Evolutionary conservation across 2,888 invertebrate genomes (phyloP).

Genomic region (Ryuthela nishihirai): DNA sequence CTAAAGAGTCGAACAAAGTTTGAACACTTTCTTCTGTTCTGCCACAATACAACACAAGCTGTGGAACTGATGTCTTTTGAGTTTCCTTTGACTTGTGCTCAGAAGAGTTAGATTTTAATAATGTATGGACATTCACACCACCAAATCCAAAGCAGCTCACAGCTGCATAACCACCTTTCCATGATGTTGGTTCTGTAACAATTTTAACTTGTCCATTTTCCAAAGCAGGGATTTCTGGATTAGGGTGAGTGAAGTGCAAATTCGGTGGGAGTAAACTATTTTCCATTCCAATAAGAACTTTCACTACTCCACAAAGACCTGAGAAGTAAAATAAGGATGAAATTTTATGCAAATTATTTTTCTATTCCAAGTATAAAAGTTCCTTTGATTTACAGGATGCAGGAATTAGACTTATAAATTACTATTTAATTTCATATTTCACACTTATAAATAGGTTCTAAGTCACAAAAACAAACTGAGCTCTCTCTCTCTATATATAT

Average conservation of each 20-base stretch:
- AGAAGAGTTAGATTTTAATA: constrained; percentile 74
- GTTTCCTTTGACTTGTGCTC: constrained; percentile 2
- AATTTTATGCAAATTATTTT: no score
- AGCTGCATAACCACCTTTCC: constrained; percentile 87
- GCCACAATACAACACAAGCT: constrained; percentile 74
- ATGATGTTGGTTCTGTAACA: constrained; percentile 73
- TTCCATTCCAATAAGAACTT: constrained; percentile 91
- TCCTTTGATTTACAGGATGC: no score
- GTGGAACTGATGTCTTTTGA: constrained; percentile 57
- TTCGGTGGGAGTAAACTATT: constrained; percentile 82
- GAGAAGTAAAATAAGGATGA: no score
- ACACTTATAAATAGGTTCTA: no score
- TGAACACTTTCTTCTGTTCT: constrained; percentile 76
- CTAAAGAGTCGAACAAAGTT: constrained; percentile 58
- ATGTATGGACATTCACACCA: constrained; percentile 90
- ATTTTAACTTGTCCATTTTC: constrained; percentile 86
- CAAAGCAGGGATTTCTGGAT: constrained; percentile 86
- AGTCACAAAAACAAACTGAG: no score
- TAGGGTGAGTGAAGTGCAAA: constrained; percentile 81
- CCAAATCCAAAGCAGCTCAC: constrained; percentile 98
- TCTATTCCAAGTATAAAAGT: no score
- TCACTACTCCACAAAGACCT: constrained; percentile 85
- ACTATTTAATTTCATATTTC: no score
- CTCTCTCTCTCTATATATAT: no score
- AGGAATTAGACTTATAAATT: no score